phyloP scores from a whole-genome alignment of 2,888 invertebrate species.

The Seira ritae region DNA sequence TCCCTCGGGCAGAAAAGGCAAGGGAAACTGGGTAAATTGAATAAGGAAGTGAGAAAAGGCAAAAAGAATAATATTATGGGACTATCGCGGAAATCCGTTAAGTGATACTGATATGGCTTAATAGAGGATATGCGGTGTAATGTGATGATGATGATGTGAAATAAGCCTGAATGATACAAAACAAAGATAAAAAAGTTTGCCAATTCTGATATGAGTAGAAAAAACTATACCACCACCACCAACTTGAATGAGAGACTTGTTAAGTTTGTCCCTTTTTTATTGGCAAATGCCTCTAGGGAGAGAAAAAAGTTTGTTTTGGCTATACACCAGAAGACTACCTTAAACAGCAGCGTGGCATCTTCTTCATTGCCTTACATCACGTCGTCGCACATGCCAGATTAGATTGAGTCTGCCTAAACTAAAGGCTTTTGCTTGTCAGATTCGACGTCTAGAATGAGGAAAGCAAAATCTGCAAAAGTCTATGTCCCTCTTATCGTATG shows the following conservation, averaged over 20 bases:
- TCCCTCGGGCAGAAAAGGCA: background rate
- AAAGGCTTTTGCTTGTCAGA: background rate
- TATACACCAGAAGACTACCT: no score
- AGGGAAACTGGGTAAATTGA: conserved; percentile 9
- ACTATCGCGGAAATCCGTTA: conserved; percentile 28
- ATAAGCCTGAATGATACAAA: background rate
- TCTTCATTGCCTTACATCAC: conserved; percentile 23
- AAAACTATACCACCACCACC: no score
- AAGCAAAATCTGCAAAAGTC: background rate
- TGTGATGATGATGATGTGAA: background rate
- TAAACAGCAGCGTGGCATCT: no score
- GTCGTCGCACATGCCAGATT: conserved; percentile 31
- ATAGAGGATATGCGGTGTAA: conserved; percentile 8
- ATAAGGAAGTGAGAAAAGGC: conserved; percentile 12
- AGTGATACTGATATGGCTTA: conserved; percentile 14
- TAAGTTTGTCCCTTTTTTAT: background rate
- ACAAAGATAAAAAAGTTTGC: conserved; percentile 20
- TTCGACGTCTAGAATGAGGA: background rate
- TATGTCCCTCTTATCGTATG: no score
- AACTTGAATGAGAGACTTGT: background rate
- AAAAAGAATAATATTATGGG: background rate
- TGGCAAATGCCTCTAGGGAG: conserved; percentile 25
- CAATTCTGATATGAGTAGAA: no score
- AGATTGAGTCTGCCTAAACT: conserved; percentile 13
- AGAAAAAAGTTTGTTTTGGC: background rate